Base-by-base conservation (phyloP, 2,888 invertebrate genomes). In the Drosophila mercatorum region DNA sequence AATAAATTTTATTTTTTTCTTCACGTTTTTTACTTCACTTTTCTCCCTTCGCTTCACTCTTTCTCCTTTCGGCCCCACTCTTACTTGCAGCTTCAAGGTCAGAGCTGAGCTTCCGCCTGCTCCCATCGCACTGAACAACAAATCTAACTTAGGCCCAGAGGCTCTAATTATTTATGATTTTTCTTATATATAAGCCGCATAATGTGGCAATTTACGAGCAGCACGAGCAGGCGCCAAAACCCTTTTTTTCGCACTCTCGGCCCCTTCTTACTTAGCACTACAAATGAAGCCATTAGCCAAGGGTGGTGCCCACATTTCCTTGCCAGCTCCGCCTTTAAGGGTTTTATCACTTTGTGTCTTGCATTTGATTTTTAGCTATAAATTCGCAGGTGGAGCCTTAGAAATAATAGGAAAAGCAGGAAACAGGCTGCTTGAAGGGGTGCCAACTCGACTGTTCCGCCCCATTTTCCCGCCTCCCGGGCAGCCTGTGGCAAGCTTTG, bases 201-300 rank as follows among this genome's bases (percentile, higher is more conserved):
- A 77, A 77, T 63, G 70, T 77, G 77, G 70, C 66, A 77, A 78
- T 77, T 77, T 77, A 77, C 65, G 70, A 77, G 77, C 61, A 56
- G 60, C 59, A 59, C 46, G 36, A 31, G 40, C 17, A 36, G 34
- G 36, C 22, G 53, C 56, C 44, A 59, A 49, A 67, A 58, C 57
- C 67, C 62, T 46, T 49, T 62, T 62, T 65, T 57, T 64, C 52
- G 43, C 59, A 65, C 59, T 61, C 63, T 17, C 28, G 47, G 51
- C 12, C 17, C 36, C 51, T 51, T 22, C 36, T 1, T 12, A 36
- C 34, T 36, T 51, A 36, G 51, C 51, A 55, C 76, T 75, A 73
- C 69, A 77, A 83, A 83, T 86, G 72, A 83, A 81, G 83, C 83
- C 84, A 83, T 86, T 83, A 87, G 66, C 70, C 59, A 12, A 10